These are phyloP conservation scores for Xylocopa sonorina DNA, from an alignment of 1,140 invertebrate genomes.

Conservation along the genomic window DNA sequence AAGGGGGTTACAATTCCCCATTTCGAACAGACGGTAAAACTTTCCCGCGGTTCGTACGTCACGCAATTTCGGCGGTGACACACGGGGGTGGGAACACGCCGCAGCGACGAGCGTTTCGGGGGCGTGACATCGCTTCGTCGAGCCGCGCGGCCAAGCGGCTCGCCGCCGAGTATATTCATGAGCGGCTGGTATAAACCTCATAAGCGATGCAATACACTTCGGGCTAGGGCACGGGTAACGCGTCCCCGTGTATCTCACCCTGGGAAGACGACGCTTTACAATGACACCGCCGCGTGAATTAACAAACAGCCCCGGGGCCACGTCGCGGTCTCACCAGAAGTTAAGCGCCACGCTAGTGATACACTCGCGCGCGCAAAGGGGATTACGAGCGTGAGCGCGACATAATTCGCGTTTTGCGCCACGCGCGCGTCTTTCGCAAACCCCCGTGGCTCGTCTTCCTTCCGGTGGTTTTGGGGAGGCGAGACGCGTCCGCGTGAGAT, in stretches of 20 bases:
- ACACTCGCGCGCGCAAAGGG: slow-evolving; percentile 43
- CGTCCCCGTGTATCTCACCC: slow-evolving; percentile 44
- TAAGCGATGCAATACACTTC: slow-evolving; percentile 57
- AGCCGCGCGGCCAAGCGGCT: slow-evolving; percentile 38
- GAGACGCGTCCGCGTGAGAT: too few relatives aligned
- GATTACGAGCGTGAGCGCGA: slow-evolving; percentile 50
- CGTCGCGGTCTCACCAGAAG: slow-evolving; percentile 41
- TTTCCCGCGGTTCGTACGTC: neutral
- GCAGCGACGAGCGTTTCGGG: neutral
- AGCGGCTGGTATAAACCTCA: slow-evolving; percentile 56
- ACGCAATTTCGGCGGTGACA: slow-evolving; percentile 9
- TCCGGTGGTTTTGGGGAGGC: neutral
- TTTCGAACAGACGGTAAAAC: slow-evolving; percentile 1
- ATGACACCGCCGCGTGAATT: slow-evolving; percentile 63
- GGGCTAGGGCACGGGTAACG: slow-evolving; percentile 14
- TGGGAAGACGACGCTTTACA: slow-evolving; percentile 66
- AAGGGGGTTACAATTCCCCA: neutral
- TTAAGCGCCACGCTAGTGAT: slow-evolving; percentile 37
- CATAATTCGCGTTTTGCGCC: slow-evolving; percentile 53
- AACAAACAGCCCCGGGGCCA: slow-evolving; percentile 56
- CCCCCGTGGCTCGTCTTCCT: neutral
- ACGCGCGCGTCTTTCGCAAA: neutral
- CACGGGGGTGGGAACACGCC: neutral
- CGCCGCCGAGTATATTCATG: slow-evolving; percentile 59
- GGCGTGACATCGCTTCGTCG: slow-evolving; percentile 22